Evolutionary conservation across 2,113 vertebrate species (phyloP), one percentile per base, ranked within the genome.

Genomic region (Hystrix brachyura): DNA sequence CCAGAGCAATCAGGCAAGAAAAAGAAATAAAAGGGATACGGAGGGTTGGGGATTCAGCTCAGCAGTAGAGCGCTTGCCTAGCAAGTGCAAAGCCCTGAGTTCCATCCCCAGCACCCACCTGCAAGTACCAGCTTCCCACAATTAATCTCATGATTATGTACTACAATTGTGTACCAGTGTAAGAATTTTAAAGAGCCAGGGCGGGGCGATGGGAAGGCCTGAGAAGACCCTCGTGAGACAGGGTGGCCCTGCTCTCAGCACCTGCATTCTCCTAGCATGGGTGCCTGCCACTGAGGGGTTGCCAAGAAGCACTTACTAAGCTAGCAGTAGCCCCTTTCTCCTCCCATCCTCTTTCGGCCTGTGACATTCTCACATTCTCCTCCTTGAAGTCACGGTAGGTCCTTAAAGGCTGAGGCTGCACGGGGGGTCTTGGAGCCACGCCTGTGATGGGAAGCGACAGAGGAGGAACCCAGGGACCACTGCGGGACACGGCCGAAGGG

Each of bases 161-260:
- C 17, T 60, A 19, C 59, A 60, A 21, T 21, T 19, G 23, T 76
- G 43, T 14, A 5, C 12, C 72, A 23, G 48, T 51, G 48, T 48
- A 29, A 25, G 48, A 14, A 19, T 15, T 29, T 12, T 3, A 18
- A 27, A 15, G 3, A 14, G 29, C 11, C 5, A 76, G n/a, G 48
- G 51, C 7, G 4, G 51, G 19, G 2, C 21, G 7, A 17, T 7
- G 27, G 60, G 34, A 18, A 29, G 23, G 13, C 43, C 76, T 11
- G 7, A 23, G 32, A 64, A 48, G 46, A 64, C 34, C 43, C 25
- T 9, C 71, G 59, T 18, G 19, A 62, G 67, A 43, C 74, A 53
- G 32, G n/a, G 79, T 5, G 5, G 15, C 67, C 43, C 15, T 38
- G 38, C 11, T 4, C 4, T 0, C 5, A 3, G 46, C 5, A 25